Percentiles rank a stretch among this genome's conserved stretches.
Evolutionary conservation across 2,888 invertebrate species (phyloP).

Genomic region (Thymelicus sylvestris): DNA sequence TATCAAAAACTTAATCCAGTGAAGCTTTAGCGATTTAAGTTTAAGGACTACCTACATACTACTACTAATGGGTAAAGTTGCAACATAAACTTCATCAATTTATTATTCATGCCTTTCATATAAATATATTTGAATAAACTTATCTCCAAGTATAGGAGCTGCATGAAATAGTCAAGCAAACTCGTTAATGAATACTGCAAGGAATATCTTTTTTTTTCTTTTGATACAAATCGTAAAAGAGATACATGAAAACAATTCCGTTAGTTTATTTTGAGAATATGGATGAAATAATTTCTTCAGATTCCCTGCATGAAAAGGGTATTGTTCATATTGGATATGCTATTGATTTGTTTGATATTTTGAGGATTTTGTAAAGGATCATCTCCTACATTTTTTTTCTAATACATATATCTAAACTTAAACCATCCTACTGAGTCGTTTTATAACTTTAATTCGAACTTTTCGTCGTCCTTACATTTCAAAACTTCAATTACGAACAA

Average conservation of each 20-base stretch:
- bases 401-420: too few relatives aligned
- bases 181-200: background rate
- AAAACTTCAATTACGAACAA: conserved; percentile 22
- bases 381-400: too few relatives aligned
- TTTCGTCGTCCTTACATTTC: conserved; percentile 8
- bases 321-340: background rate
- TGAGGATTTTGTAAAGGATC: too few relatives aligned
- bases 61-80: too few relatives aligned
- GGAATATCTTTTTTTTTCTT: background rate
- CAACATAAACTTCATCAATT: background rate
- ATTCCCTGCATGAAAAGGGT: background rate
- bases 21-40: too few relatives aligned
- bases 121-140: background rate
- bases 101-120: background rate
- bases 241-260: background rate
- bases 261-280: background rate
- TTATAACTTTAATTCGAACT: conserved; percentile 3
- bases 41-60: too few relatives aligned
- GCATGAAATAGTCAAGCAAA: background rate
- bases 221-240: background rate
- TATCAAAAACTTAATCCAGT: too few relatives aligned
- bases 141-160: background rate
- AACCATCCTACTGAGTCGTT: too few relatives aligned
- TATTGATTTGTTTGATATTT: too few relatives aligned
- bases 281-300: background rate